A percentile compares a stretch with the other conserved stretches of the same genome.
Conservation (phyloP, 1,140 invertebrate genomes). For the Drosophila nigromelanica region DNA sequence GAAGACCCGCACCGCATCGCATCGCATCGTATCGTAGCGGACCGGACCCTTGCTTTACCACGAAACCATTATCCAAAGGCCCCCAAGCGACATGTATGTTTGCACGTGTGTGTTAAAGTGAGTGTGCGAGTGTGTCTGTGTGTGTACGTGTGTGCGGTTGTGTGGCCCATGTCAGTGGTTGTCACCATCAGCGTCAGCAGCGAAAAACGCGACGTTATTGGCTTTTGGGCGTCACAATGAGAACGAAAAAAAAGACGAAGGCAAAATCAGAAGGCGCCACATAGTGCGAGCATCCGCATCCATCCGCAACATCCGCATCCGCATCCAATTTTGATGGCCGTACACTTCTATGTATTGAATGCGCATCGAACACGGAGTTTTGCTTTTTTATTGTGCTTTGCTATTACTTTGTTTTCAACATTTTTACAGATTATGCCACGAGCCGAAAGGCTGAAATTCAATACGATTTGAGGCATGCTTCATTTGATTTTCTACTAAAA, state of each 20-base stretch:
- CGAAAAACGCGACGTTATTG: constrained; percentile 68
- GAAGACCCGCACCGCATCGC: neutral
- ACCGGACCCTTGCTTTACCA: constrained; percentile 5
- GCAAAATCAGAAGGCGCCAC: constrained; percentile 48
- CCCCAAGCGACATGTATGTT: constrained; percentile 17
- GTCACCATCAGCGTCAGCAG: constrained; percentile 73
- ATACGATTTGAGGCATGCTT: constrained; percentile 2
- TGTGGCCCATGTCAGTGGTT: constrained; percentile 69
- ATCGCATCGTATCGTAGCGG: neutral
- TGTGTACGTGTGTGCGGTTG: constrained; percentile 23
- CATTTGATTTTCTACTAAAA: constrained; percentile 10
- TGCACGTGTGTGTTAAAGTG: constrained; percentile 8
- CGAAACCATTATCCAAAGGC: constrained; percentile 27
- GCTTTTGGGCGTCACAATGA: constrained; percentile 68
- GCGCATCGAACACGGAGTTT: constrained; percentile 1
- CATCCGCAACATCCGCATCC: neutral
- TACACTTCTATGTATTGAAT: neutral
- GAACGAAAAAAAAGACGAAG: constrained; percentile 14
- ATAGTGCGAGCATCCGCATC: neutral
- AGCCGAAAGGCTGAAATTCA: constrained; percentile 7
- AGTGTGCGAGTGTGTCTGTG: neutral
- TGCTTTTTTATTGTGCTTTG: constrained; percentile 4
- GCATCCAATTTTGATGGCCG: constrained; percentile 14
- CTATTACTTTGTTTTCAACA: constrained; percentile 36
- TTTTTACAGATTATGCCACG: constrained; percentile 39